Evolutionary conservation across 2,797 vertebrate genomes (phyloP).

Genomic region (Gobio occitaniae): DNA sequence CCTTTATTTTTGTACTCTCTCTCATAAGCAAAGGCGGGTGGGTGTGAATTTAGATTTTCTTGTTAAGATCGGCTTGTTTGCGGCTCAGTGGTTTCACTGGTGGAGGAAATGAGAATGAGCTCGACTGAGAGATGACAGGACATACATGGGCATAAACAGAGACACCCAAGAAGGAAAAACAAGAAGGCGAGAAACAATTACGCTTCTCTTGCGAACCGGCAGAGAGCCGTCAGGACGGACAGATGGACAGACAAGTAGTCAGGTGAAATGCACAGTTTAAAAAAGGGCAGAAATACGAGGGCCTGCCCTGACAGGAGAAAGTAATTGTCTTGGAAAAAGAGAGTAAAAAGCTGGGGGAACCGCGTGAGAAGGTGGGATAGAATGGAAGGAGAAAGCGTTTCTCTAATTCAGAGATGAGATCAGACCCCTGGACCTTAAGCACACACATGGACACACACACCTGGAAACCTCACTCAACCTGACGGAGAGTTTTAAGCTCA

Average conservation of each 20-base stretch:
- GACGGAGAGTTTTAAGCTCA: conserved; percentile 49
- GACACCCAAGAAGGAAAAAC: conserved; percentile 43
- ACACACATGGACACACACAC: conserved; percentile 32
- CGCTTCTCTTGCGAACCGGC: neutral
- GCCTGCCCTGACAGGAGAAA: conserved; percentile 40
- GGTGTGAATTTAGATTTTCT: conserved; percentile 47
- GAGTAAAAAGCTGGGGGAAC: conserved; percentile 37
- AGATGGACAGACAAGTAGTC: conserved; percentile 12
- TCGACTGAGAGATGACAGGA: conserved; percentile 44
- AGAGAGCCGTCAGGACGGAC: conserved; percentile 16
- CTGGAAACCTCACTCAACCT: conserved; percentile 43
- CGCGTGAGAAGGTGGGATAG: conserved; percentile 21
- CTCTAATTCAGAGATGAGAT: conserved; percentile 59
- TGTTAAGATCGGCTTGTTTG: conserved; percentile 52
- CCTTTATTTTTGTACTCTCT: conserved; percentile 11
- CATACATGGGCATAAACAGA: conserved; percentile 45
- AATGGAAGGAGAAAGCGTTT: conserved; percentile 44
- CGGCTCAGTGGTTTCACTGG: conserved; percentile 47
- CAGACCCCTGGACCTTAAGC: conserved; percentile 50
- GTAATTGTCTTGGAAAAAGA: conserved; percentile 54
- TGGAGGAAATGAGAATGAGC: conserved; percentile 48
- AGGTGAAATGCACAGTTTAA: conserved; percentile 48
- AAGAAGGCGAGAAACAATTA: conserved; percentile 43
- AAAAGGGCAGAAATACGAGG: conserved; percentile 30
- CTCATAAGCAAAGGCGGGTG: conserved; percentile 14